Conservation (phyloP, 2,888 invertebrate species). For the Sinelater perroti region DNA sequence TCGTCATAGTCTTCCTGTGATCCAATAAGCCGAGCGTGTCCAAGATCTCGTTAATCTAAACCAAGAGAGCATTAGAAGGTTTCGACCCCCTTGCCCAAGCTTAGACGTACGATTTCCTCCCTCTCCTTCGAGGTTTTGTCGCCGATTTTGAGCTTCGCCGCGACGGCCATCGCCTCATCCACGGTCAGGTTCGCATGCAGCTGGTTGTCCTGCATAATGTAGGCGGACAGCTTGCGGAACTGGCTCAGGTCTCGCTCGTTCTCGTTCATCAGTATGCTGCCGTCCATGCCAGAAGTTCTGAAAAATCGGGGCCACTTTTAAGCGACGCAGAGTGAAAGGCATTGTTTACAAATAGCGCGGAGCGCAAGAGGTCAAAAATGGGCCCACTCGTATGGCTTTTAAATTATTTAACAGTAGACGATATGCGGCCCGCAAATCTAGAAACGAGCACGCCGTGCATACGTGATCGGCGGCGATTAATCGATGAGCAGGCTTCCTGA, state of each 20-base stretch:
- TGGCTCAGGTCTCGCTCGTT: conserved; percentile 82
- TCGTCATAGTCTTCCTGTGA: conserved; percentile 88
- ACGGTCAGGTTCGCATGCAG: conserved; percentile 92
- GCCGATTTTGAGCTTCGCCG: conserved; percentile 88
- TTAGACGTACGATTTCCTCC: conserved; percentile 80
- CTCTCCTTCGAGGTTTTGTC: conserved; percentile 76
- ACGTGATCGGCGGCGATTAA: too few relatives aligned
- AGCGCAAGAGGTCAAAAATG: too few relatives aligned
- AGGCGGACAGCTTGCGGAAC: conserved; percentile 92
- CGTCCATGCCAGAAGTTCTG: conserved; percentile 82
- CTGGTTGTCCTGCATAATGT: conserved; percentile 97
- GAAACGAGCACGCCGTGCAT: too few relatives aligned
- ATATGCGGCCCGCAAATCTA: too few relatives aligned
- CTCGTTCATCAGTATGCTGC: conserved; percentile 86
- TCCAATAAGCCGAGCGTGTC: conserved; percentile 88
- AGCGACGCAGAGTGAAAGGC: neutral
- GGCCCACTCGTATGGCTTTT: too few relatives aligned
- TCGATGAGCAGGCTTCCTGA: too few relatives aligned
- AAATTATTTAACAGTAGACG: too few relatives aligned
- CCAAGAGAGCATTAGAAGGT: conserved; percentile 34
- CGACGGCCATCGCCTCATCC: conserved; percentile 93
- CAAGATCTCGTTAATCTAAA: conserved; percentile 90
- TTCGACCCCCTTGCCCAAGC: too few relatives aligned
- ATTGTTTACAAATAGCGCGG: too few relatives aligned
- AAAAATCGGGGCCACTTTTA: conserved; percentile 38